Evolutionary conservation across 2,113 vertebrate genomes (phyloP).

Genomic region (Rhombomys opimus): DNA sequence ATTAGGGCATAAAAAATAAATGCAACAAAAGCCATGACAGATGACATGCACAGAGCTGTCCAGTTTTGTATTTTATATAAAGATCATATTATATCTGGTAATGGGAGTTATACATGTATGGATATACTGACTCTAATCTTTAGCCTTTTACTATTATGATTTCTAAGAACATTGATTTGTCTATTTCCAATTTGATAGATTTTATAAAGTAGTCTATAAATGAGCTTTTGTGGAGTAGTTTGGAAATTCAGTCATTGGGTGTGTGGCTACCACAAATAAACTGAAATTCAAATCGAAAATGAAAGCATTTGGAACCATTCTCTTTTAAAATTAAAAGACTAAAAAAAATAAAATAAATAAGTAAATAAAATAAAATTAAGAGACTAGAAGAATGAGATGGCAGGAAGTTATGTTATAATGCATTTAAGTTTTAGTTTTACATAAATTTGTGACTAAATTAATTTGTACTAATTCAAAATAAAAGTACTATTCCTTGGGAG

Average conservation of each 20-base stretch:
- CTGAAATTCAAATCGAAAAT: not conserved
- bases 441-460: not conserved
- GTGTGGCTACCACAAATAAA: slow-evolving; percentile 22
- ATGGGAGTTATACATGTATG: not conserved
- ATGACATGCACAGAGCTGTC: not conserved
- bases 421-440: not conserved
- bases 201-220: not conserved
- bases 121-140: not conserved
- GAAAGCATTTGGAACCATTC: not conserved
- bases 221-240: not conserved
- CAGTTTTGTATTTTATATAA: slow-evolving; percentile 19
- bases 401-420: not conserved
- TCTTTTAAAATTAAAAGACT: not conserved
- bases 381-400: not conserved
- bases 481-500: not conserved
- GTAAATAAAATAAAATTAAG: not conserved
- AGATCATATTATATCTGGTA: not conserved
- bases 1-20: not conserved
- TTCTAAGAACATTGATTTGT: not conserved
- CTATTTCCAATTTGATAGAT: not conserved
- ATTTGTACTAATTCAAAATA: not conserved
- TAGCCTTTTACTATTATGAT: not conserved
- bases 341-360: no score
- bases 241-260: slow-evolving; percentile 20
- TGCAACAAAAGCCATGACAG: not conserved